Evolutionary conservation across 1,140 invertebrate species (phyloP), one percentile per base, ranked within the genome.

Genomic region (Orius laevigatus): DNA sequence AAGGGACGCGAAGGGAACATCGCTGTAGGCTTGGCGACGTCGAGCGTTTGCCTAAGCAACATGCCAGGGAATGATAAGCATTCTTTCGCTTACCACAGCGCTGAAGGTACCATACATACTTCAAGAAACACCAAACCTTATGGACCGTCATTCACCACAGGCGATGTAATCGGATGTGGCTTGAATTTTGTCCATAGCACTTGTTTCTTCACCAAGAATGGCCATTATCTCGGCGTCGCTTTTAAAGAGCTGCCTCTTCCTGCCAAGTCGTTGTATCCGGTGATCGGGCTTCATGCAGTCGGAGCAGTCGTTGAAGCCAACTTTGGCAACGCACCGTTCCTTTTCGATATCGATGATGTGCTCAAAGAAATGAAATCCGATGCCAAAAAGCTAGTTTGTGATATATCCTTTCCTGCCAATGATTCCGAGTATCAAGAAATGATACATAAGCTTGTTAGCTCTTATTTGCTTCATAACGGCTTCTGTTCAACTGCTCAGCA

Each of bases 191-290:
- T 98, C 52, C 90, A 96, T 63, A 93, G 93, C 68, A 91, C 87
- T 12, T 96, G 93, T 67, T 99, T 98, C 72, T 99, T 98, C 68
- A 99, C 96, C 12, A 98, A 98, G 71, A 99, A 99, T 69, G 96
- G 96, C 45, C 81, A 91, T 60, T 86, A 96, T 71, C 71, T 98
- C 53, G 95, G 95, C 55, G 82, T 89, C 57, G 93, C 92, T 48
- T 97, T 97, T 70, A 84, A 84, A 60, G 90, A 96, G 69, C 70
- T 97, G 62, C 91, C 90, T 60, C 74, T 84, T 50, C 25, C 25
- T 25, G 91, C 80, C 85, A 74, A 84, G 50, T 90, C 95, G 70
- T 69, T 98, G 38, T 98, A 96, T 70, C 94, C 95, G 12, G 98
- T 93, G 2, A 93, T 99, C 50, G 95, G 95, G 12, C 73, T 98